Percentiles rank a stretch among this genome's conserved stretches.
Conservation (phyloP, 2,797 vertebrate species). For the Malurus leucopterus region DNA sequence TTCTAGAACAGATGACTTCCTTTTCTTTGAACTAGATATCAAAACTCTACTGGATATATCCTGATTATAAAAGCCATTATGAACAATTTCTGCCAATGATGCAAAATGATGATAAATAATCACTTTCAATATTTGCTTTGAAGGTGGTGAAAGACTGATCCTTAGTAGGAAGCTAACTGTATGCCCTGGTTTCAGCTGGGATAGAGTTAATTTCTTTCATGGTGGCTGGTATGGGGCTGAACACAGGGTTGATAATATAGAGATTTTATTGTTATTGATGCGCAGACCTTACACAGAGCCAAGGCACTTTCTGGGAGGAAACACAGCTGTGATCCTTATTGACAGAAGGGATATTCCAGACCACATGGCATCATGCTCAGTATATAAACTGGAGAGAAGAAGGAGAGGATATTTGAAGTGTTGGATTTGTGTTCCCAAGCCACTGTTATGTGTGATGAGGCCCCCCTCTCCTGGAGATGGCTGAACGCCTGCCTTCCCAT, state of each 20-base stretch:
- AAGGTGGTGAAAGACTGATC: neutral
- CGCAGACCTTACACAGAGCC: neutral
- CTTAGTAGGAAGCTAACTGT: neutral
- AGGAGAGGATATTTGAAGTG: neutral
- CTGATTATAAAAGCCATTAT: neutral
- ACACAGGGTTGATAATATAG: neutral
- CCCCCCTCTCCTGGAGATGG: neutral
- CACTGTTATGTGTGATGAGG: neutral
- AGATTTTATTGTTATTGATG: neutral
- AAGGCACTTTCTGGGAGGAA: neutral
- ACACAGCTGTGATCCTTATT: neutral
- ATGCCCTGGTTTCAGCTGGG: neutral
- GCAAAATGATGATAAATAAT: neutral
- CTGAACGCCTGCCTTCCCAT: neutral
- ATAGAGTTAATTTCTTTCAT: neutral
- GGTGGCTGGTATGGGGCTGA: neutral
- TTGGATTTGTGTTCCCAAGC: neutral
- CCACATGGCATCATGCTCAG: neutral
- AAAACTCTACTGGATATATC: neutral
- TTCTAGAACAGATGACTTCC: neutral
- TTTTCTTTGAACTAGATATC: neutral
- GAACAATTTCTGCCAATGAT: neutral
- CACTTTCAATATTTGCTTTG: neutral
- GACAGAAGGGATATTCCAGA: neutral
- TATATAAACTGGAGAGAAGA: fast-evolving